Evolutionary conservation across 2,113 vertebrate genomes (phyloP).

Genomic region (Callipepla californica): DNA sequence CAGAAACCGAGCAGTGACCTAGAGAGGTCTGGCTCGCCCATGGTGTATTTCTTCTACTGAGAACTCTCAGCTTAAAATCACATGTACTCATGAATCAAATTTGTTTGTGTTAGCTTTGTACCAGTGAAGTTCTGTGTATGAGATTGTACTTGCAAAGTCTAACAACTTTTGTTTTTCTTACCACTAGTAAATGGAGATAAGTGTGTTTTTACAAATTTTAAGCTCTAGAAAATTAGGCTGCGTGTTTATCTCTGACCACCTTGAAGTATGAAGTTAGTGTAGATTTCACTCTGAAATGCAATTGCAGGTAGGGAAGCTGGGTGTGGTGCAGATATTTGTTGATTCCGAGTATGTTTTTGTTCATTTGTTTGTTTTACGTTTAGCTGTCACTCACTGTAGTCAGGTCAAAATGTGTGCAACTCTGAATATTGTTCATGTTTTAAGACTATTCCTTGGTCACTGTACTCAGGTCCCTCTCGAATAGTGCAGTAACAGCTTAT

Average conservation of each 20-base stretch:
- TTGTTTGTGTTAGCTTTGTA: fast-evolving
- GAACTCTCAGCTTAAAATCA: fast-evolving
- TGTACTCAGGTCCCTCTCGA: fast-evolving
- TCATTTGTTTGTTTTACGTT: fast-evolving
- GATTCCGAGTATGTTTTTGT: background rate
- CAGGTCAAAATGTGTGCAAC: fast-evolving
- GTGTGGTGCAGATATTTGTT: background rate
- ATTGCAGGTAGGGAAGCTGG: fast-evolving
- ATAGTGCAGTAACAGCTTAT: fast-evolving
- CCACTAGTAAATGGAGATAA: fast-evolving
- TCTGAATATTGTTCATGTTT: fast-evolving
- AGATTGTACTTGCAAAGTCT: fast-evolving
- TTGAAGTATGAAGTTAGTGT: fast-evolving
- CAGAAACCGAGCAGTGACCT: fast-evolving
- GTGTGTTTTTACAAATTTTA: fast-evolving
- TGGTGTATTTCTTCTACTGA: fast-evolving
- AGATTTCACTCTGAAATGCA: background rate
- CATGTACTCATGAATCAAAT: fast-evolving
- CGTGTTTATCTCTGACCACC: fast-evolving
- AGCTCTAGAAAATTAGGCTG: fast-evolving
- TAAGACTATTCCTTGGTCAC: fast-evolving
- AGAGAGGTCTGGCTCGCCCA: fast-evolving
- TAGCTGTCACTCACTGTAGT: background rate
- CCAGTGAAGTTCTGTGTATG: fast-evolving
- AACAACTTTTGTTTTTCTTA: fast-evolving